phyloP scores from a whole-genome alignment of 2,888 invertebrate species.

The Pollenia amentaria region DNA sequence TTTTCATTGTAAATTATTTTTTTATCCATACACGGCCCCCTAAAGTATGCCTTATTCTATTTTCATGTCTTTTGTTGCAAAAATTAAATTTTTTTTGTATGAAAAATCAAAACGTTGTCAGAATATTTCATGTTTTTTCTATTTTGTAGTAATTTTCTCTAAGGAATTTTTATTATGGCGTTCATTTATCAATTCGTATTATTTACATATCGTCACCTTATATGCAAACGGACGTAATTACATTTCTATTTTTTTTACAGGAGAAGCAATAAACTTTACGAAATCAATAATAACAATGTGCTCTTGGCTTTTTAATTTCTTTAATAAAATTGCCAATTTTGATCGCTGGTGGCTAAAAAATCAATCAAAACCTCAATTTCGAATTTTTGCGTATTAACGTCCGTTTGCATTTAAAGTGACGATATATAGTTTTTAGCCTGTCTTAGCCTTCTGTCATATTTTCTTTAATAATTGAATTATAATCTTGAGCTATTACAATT shows the following conservation, averaged over 20 bases:
- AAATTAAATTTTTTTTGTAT: not conserved
- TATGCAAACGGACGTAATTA: too few species aligned
- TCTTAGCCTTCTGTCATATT: constrained; percentile 11
- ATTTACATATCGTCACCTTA: too few species aligned
- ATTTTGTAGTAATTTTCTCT: not conserved
- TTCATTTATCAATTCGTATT: not conserved
- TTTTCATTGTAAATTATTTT: not conserved
- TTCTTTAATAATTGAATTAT: constrained; percentile 40
- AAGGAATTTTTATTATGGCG: not conserved
- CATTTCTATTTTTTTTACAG: too few species aligned
- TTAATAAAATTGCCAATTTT: too few species aligned
- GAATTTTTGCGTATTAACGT: too few species aligned
- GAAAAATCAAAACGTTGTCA: constrained; percentile 74
- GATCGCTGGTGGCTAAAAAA: too few species aligned
- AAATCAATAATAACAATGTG: too few species aligned
- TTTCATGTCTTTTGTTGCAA: not conserved
- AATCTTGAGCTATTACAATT: not conserved
- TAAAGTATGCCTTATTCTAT: constrained; percentile 34
- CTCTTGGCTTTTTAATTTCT: too few species aligned
- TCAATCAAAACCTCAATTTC: too few species aligned
- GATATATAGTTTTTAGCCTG: not conserved
- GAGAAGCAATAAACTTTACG: too few species aligned
- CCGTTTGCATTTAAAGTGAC: too few species aligned
- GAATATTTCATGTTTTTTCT: constrained; percentile 69
- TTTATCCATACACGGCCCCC: constrained; percentile 8